Base-by-base conservation (phyloP, 2,113 vertebrate genomes). In the Psilopsiagon aymara region DNA sequence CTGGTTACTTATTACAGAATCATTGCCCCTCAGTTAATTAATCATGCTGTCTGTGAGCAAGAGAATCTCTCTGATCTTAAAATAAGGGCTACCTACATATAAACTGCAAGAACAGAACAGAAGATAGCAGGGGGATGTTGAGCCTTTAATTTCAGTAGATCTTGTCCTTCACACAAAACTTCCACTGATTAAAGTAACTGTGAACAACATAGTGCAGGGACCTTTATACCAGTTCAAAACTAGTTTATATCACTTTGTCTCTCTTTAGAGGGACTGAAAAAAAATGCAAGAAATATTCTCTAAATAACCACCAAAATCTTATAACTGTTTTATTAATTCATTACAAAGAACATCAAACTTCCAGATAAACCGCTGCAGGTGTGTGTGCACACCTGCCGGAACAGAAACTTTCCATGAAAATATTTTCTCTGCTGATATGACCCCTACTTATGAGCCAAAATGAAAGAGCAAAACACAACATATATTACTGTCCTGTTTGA, bases 21-120 rank as follows among this genome's bases (percentile, higher is more conserved):
- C 84, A 59, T 51, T 55, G 39, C 17, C 55, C n/a, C 55, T 89
- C 60, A 76, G 77, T 71, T 82, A 88, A 96, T 89, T 79, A 79
- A 87, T 66, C 70, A 39, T 13, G 9, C 33, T 82, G 31, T 73
- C 67, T 76, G 66, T 47, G 82, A 82, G 52, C 49, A 89, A 87
- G 31, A 69, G 28, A 67, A 62, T 85, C 57, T 79, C 77, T 18
- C 18, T 46, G 69, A 89, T 87, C 46, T 71, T 82, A 76, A 90
- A 87, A 53, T 49, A 76, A 69, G 63, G 44, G 49, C 60, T 62
- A 80, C n/a, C 52, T 68, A 31, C 74, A 62, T 28, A 27, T 53
- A 76, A 95, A 69, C 74, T 51, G n/a, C 10, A 37, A 88, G 44
- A 95, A 41, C 24, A 60, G 73, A 95, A 33, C 11, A 71, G 77